Evolutionary conservation across 2,888 invertebrate genomes (phyloP).

Genomic region (Mythimna albipuncta): DNA sequence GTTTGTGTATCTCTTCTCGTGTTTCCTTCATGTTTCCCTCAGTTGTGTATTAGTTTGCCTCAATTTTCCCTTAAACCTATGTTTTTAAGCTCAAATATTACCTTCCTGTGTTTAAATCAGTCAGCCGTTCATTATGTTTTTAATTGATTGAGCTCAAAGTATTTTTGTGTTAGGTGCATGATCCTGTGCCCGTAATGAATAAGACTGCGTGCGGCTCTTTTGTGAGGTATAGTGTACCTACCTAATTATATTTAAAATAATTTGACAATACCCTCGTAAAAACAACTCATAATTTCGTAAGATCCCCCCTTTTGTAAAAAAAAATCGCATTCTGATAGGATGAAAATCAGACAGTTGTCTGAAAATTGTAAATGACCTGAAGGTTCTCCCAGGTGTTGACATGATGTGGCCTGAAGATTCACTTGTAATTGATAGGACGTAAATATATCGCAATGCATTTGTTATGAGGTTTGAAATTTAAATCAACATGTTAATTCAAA

Average conservation of each 20-base stretch:
- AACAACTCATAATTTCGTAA: conserved; percentile 46
- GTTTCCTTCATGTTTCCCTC: conserved; percentile 27
- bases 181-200: conserved; percentile 68
- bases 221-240: conserved; percentile 68
- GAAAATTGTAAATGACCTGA: conserved; percentile 8
- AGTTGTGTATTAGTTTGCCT: conserved; percentile 44
- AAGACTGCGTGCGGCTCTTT: conserved; percentile 76
- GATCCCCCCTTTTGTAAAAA: conserved; percentile 33
- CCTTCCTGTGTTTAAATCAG: conserved; percentile 34
- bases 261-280: conserved; percentile 61
- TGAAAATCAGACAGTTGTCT: conserved; percentile 17
- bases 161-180: conserved; percentile 63
- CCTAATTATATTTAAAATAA: conserved; percentile 59
- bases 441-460: conserved; percentile 43
- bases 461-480: conserved; percentile 47
- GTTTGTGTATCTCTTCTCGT: conserved; percentile 27
- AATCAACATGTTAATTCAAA: conserved; percentile 45
- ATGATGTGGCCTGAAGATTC: conserved; percentile 35
- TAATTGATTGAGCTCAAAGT: conserved; percentile 60
- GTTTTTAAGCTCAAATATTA: conserved; percentile 42
- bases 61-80: conserved; percentile 25
- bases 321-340: conserved; percentile 29
- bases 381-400: conserved; percentile 32
- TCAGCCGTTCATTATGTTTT: conserved; percentile 27
- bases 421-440: conserved; percentile 44